Conservation (phyloP, 2,888 invertebrate species). For the Papilio protenor region DNA sequence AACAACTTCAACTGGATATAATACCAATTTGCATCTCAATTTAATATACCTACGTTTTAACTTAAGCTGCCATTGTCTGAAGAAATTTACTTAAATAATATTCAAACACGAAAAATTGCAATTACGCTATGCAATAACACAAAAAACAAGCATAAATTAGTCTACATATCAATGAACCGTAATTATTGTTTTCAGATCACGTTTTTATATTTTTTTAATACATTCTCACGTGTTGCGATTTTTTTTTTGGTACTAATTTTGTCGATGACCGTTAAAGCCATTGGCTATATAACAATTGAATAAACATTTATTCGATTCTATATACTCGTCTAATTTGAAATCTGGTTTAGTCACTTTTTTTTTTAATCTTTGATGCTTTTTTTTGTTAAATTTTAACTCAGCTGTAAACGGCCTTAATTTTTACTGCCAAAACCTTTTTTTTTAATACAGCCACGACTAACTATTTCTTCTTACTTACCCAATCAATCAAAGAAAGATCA, state of each 20-base stretch:
- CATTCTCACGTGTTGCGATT: not conserved
- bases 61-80: not conserved
- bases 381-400: too few relatives aligned
- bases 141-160: slow-evolving; percentile 10
- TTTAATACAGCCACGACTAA: too few relatives aligned
- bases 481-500: too few relatives aligned
- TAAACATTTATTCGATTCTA: not conserved
- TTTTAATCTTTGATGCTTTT: too few relatives aligned
- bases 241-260: not conserved
- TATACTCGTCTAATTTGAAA: too few relatives aligned
- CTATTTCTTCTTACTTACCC: too few relatives aligned
- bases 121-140: not conserved
- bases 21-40: too few relatives aligned
- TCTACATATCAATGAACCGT: slow-evolving; percentile 1
- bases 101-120: not conserved
- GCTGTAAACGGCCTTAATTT: too few relatives aligned
- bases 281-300: not conserved
- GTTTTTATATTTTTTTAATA: not conserved
- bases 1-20: too few relatives aligned
- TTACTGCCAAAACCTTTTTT: too few relatives aligned
- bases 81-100: not conserved
- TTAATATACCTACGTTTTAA: not conserved
- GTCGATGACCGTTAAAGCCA: not conserved
- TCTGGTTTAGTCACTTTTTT: too few relatives aligned
- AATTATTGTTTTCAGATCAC: slow-evolving; percentile 2